Base-by-base conservation (phyloP, 2,888 invertebrate species). In the Chydorus sphaericus region DNA sequence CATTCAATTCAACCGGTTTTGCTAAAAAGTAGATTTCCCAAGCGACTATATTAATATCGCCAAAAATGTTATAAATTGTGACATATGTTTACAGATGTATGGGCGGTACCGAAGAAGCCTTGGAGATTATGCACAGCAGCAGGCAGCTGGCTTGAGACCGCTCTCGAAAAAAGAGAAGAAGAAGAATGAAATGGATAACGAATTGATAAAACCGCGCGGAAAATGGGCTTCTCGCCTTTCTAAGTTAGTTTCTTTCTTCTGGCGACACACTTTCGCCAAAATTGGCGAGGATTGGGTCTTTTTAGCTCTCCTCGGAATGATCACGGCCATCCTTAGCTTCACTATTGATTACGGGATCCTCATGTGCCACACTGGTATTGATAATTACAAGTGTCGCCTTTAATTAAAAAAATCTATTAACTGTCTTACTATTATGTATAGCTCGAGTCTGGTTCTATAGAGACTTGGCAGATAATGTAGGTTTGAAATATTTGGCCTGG, bases 251-350 rank as follows among this genome's bases (percentile, higher is more conserved):
- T 77, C 80, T 62, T 81, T 78, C 69, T 68, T 86, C 61, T 92
- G 91, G 91, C 78, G 82, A 65, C 83, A 88, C 70, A 85, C 86
- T 39, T 85, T 92, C 67, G 91, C 90, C 28, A 77, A 85, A 62
- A 77, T 88, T 52, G 93, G 93, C 57, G 94, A 94, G 71, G 94
- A 96, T 72, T 96, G 94, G 94, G 84, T 94, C 54, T 94, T 94
- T 73, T 76, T 96, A 64, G 91, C 92, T 1, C 75, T 92, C 16
- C 77, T 96, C 44, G 94, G 94, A 55, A 79, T 94, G 66, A 85
- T 92, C 64, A 93, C 93, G 90, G 94, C 94, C 2, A 73, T 90
- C 52, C 77, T 94, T 63, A 93, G 90, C 71, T 96, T 91, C 71
- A 78, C 85, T 57, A 92, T 94, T 87, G 94, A 96, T 72, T 81